Evolutionary conservation across 2,113 vertebrate genomes (phyloP).

Genomic region (Amia ocellicauda): DNA sequence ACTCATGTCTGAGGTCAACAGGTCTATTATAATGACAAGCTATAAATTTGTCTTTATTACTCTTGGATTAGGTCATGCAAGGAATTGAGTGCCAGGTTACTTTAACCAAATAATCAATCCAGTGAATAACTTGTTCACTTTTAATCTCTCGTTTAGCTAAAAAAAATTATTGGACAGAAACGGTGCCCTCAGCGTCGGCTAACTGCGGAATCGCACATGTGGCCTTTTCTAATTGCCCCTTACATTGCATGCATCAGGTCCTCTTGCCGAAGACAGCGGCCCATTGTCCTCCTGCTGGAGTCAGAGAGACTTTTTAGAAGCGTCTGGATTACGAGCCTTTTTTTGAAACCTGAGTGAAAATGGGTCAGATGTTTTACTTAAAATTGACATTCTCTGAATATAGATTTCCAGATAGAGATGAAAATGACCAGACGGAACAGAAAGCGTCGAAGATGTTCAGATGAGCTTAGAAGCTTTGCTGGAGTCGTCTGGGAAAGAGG

Average conservation of each 20-base stretch:
- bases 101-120: slow-evolving; percentile 9
- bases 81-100: slow-evolving; percentile 9
- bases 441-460: too few relatives aligned
- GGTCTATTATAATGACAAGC: slow-evolving; percentile 11
- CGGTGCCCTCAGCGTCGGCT: not conserved
- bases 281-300: not conserved
- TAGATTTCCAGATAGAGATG: too few relatives aligned
- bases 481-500: too few relatives aligned
- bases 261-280: not conserved
- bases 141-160: not conserved
- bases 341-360: too few relatives aligned
- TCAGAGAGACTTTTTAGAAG: too few relatives aligned
- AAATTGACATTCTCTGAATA: too few relatives aligned
- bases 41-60: slow-evolving; percentile 17
- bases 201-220: not conserved
- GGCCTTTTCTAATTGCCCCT: not conserved
- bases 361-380: too few relatives aligned
- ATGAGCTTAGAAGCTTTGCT: too few relatives aligned
- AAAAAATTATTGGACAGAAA: slow-evolving; percentile 6
- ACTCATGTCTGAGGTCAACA: slow-evolving; percentile 17
- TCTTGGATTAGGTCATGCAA: slow-evolving; percentile 5
- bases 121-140: slow-evolving; percentile 2
- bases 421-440: too few relatives aligned
- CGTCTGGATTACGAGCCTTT: too few relatives aligned
- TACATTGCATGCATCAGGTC: not conserved